phyloP scores from a whole-genome alignment of 2,888 invertebrate species.

The Aproaerema taeniolella region DNA sequence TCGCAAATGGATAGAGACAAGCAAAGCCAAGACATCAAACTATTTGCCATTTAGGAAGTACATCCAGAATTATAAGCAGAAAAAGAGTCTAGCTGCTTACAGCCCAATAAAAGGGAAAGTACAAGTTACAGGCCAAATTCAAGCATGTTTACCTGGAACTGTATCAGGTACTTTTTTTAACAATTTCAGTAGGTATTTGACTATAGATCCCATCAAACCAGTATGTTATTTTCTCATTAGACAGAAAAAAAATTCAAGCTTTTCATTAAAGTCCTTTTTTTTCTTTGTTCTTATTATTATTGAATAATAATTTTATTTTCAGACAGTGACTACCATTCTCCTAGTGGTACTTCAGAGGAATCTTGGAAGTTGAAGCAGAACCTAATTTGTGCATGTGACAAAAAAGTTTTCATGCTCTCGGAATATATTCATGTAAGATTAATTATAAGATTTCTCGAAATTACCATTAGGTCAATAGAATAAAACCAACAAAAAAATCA shows the following conservation, averaged over 20 bases:
- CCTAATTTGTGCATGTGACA: constrained; percentile 68
- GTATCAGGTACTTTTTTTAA: constrained; percentile 61
- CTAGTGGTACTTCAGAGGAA: constrained; percentile 69
- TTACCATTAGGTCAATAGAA: too few species aligned
- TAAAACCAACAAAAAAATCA: too few species aligned
- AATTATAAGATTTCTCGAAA: neutral
- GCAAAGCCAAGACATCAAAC: constrained; percentile 63
- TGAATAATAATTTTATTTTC: constrained; percentile 17
- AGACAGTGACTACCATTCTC: constrained; percentile 68
- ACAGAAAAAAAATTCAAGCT: too few species aligned
- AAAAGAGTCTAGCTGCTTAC: constrained; percentile 53
- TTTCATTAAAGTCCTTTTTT: too few species aligned
- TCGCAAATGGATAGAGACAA: constrained; percentile 64
- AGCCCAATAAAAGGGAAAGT: constrained; percentile 58
- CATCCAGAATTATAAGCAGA: constrained; percentile 59
- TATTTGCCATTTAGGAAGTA: constrained; percentile 82
- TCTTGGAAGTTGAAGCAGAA: constrained; percentile 69
- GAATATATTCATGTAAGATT: constrained; percentile 60
- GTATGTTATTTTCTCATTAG: too few species aligned
- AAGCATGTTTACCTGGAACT: constrained; percentile 49
- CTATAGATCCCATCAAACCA: too few species aligned
- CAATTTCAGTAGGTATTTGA: too few species aligned
- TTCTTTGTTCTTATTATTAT: too few species aligned
- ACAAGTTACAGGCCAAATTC: constrained; percentile 51
- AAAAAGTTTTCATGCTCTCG: constrained; percentile 68